Conservation (phyloP, 2,888 invertebrate species). For the Pseudococcus longispinus region DNA sequence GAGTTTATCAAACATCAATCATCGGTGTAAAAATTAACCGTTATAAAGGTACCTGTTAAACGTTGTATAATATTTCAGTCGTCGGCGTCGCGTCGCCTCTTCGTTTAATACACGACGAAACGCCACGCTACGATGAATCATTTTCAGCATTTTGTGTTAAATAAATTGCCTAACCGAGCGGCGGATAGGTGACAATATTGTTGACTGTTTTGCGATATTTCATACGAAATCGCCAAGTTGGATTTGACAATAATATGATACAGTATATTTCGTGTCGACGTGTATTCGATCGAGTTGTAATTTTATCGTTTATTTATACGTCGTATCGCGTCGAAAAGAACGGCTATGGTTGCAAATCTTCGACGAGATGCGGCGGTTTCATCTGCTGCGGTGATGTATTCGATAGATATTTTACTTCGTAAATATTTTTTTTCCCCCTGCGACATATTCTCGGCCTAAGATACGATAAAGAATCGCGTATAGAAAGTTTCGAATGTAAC, state of each 20-base stretch:
- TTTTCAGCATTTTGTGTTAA: constrained; percentile 26
- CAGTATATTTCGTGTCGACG: not conserved
- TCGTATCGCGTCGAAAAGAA: not conserved
- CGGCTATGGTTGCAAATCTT: not conserved
- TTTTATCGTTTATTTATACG: constrained; percentile 31
- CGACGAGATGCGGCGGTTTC: not conserved
- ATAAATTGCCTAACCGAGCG: constrained; percentile 31
- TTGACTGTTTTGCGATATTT: constrained; percentile 20
- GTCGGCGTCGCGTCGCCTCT: not conserved
- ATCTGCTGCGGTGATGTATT: not conserved
- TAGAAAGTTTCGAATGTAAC: not conserved
- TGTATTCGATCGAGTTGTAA: constrained; percentile 20
- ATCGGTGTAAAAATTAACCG: not conserved
- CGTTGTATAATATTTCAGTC: not conserved
- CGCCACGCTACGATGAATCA: constrained; percentile 1
- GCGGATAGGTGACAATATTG: constrained; percentile 2
- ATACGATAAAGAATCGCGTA: not conserved
- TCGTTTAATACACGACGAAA: not conserved
- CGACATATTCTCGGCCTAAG: not conserved
- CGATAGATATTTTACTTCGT: not conserved
- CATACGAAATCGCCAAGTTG: constrained; percentile 19
- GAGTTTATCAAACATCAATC: constrained; percentile 15
- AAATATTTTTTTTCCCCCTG: not conserved
- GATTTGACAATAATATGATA: constrained; percentile 18
- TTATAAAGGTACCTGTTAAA: not conserved